Base-by-base conservation (phyloP, 2,113 vertebrate species). In the Bos indicus region DNA sequence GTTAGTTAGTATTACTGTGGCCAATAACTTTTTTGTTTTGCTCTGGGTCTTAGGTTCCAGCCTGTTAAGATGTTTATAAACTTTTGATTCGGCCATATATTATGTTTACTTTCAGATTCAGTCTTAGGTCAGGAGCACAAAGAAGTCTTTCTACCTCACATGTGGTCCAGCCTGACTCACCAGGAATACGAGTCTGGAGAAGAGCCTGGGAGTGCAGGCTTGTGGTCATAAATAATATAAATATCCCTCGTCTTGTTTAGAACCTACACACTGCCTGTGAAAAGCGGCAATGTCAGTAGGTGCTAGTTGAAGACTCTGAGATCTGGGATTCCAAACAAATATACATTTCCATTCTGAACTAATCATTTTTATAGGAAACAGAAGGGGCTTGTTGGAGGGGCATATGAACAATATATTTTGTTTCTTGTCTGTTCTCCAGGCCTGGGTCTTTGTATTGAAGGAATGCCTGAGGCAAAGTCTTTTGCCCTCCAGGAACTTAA, bases 301-400 rank as follows among this genome's bases (percentile, higher is more conserved):
- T 88, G 64, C 25, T 88, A 46, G 92, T 7, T 74, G 83, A 91
- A 77, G 74, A 52, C 57, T 78, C 54, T 71, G 86, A 67, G 71
- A 91, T 71, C 67, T 36, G 71, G 67, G 59, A 89, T 77, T 85
- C 82, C 82, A 94, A 91, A 93, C 48, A 83, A 92, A 92, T 94
- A 71, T 1, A 40, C 60, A 71, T 88, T 93, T 89, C 46, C 43
- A 62, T 87, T 89, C 28, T 56, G 93, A 97, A 48, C 46, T 2
- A 82, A 59, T 80, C 25, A 51, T 87, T 96, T 94, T 96, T 86
- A 93, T 80, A 62, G 56, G 74, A 93, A 89, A 59, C 96, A 96
- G 90, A 91, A 90, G 94, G n/a, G 30, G 25, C 28, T 43, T n/a
- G 33, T 77, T 54, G 52, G 59, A 56, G 25, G 48, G 40, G 6